Evolutionary conservation across 1,140 invertebrate species (phyloP), one percentile per base, ranked within the genome.

Genomic region (Lethrus apterus): DNA sequence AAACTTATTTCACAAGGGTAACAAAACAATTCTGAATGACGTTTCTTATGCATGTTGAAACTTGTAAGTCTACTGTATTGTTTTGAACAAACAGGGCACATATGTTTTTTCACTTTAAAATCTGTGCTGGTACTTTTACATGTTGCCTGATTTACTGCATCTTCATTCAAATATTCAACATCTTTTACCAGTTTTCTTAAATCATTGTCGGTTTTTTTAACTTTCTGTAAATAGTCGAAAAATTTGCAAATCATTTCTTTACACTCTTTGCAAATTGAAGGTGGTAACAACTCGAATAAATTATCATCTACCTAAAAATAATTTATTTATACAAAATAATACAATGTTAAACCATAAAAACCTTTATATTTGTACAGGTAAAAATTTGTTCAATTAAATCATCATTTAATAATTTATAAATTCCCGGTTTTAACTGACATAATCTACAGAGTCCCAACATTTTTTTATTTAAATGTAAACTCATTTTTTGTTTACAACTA

Each of bases 11-110:
- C 19, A 35, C 43, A 46, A 2, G 11, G 11, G 1, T 13, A 23
- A 35, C 49, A 51, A 21, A 15, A 42, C n/a, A 48, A 23, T 18
- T 51, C 18, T 20, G 3, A 2, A 38, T 50, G 43, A 14, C 10
- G 30, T 14, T 24, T 26, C 29, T 46, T 50, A 40, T 50, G 48
- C 3, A 17, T 18, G 11, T 24, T 2, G 9, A 21, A 46, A 10
- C 10, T 30, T 30, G 9, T 33, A 30, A 26, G 10, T 34, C 26
- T 51, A 31, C n/a, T 19, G 17, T 17, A 36, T 4, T 5, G 13
- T 35, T 44, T 47, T 4, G 20, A n/a, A 23, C 24, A 40, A 9
- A 35, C 13, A n/a, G 30, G 47, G 11, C 44, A 46, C 13, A 40
- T 36, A 24, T 8, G 13, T 36, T 13, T 33, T 21, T 21, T 18